Evolutionary conservation across 2,888 invertebrate species (phyloP).

Genomic region (Cantharis flavilabris): DNA sequence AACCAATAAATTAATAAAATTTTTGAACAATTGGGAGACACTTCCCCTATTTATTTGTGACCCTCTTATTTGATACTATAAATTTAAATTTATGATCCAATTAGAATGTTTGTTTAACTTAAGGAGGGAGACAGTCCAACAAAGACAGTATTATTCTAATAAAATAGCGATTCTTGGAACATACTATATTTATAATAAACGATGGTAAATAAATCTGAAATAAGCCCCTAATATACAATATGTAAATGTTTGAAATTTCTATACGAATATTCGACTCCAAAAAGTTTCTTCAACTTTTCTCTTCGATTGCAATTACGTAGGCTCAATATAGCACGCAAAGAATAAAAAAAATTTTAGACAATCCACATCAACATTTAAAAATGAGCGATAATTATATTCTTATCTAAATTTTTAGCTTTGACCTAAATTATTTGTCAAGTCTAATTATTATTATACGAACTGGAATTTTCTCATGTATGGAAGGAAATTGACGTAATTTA

Average conservation of each 20-base stretch:
- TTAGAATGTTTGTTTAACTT: slow-evolving; percentile 8
- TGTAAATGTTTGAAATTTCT: too few species aligned
- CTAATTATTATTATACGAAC: not conserved
- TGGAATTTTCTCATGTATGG: not conserved
- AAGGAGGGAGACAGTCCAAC: not conserved
- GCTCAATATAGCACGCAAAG: not conserved
- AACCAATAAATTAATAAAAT: slow-evolving; percentile 13
- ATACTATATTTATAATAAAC: not conserved
- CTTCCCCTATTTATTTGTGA: slow-evolving; percentile 5
- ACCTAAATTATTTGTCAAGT: not conserved
- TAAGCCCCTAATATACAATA: not conserved
- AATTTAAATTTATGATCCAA: slow-evolving; percentile 11
- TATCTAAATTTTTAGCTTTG: not conserved
- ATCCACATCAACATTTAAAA: too few species aligned
- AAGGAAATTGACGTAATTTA: not conserved
- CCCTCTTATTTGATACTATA: slow-evolving; percentile 5
- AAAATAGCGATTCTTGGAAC: not conserved
- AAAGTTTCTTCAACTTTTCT: too few species aligned
- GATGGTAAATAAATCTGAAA: not conserved
- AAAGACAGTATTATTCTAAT: not conserved
- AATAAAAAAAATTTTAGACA: too few species aligned
- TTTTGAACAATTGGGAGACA: not conserved
- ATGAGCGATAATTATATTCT: not conserved
- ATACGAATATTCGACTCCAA: too few species aligned
- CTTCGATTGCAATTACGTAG: not conserved